Percentiles rank a stretch among this genome's conserved stretches.
These are phyloP conservation scores for Ischnura elegans DNA, from an alignment of 2,888 invertebrate genomes.

Conservation along the genomic window DNA sequence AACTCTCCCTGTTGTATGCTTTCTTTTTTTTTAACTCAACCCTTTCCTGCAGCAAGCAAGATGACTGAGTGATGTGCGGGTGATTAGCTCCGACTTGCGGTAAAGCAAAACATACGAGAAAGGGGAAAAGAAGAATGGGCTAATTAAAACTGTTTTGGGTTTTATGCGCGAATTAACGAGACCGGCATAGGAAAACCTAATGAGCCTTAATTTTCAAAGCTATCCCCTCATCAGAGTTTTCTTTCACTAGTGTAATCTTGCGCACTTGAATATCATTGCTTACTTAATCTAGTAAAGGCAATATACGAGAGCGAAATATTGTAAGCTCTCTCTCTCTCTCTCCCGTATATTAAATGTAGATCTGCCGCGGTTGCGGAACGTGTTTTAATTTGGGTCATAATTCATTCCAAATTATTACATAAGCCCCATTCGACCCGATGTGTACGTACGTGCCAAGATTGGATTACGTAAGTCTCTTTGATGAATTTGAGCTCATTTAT, in stretches of 20 bases:
- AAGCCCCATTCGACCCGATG: not conserved
- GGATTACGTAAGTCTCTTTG: not conserved
- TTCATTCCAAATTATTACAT: not conserved
- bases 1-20: no score
- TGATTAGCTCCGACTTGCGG: not conserved
- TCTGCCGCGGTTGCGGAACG: not conserved
- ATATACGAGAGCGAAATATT: not conserved
- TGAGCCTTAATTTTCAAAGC: not conserved
- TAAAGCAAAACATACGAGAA: not conserved
- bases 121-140: not conserved
- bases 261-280: not conserved
- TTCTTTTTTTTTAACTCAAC: no score
- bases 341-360: not conserved
- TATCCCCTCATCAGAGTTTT: not conserved
- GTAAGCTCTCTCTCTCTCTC: no score
- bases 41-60: not conserved
- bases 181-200: not conserved
- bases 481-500: conserved; percentile 2
- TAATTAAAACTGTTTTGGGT: not conserved
- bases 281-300: not conserved
- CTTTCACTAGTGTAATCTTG: not conserved
- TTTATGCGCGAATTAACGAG: not conserved
- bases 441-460: not conserved
- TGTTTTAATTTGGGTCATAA: not conserved
- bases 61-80: not conserved